These are phyloP conservation scores for Chlamydotis undulata DNA, from an alignment of 2,113 vertebrate species.

Conservation along the genomic window DNA sequence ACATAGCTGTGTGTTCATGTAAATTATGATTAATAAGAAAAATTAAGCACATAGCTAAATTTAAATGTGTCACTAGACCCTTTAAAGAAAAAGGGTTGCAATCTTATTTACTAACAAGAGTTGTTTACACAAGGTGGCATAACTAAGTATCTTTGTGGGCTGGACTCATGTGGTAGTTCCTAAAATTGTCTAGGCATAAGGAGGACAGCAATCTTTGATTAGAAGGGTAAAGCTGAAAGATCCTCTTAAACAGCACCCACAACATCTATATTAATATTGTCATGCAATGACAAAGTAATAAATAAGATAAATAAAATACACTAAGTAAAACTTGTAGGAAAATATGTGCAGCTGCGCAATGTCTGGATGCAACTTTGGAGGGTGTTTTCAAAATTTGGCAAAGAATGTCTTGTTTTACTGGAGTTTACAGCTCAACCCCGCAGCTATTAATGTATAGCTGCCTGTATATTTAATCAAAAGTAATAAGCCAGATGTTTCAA, in stretches of 20 bases:
- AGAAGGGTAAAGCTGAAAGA: not conserved
- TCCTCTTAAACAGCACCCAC: not conserved
- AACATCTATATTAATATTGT: not conserved
- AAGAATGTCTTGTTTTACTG: not conserved
- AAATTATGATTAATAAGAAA: not conserved
- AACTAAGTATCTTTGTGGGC: not conserved
- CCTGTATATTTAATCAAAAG: not conserved
- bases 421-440: not conserved
- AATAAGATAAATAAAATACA: not conserved
- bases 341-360: not conserved
- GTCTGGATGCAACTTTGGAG: not conserved
- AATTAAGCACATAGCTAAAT: not conserved
- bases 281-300: not conserved
- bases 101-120: not conserved
- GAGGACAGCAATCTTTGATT: not conserved
- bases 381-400: not conserved
- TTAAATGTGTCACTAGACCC: not conserved
- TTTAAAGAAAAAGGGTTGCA: not conserved
- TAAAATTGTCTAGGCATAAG: not conserved
- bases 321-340: not conserved
- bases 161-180: not conserved
- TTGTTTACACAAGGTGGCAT: not conserved
- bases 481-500: conserved; percentile 12
- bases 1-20: not conserved
- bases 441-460: not conserved